These are phyloP conservation scores for Achroia grisella DNA, from an alignment of 1,140 invertebrate genomes.

Conservation along the genomic window DNA sequence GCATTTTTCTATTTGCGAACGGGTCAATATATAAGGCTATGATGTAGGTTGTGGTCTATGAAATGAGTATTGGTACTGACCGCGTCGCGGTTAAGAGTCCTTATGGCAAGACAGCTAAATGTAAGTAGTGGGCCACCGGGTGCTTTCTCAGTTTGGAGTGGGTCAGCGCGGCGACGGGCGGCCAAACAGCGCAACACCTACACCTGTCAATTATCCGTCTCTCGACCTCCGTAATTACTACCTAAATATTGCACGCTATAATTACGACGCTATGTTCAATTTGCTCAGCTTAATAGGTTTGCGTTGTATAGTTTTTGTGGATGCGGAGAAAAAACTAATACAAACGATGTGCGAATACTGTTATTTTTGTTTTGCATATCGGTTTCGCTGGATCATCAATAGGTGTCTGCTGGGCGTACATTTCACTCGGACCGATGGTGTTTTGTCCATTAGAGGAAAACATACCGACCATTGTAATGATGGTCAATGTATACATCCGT, in stretches of 20 bases:
- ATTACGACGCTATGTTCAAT: constrained; percentile 49
- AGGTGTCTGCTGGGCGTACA: constrained; percentile 25
- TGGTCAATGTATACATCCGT: constrained; percentile 44
- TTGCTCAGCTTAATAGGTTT: constrained; percentile 46
- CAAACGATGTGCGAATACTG: constrained; percentile 46
- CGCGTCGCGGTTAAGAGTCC: constrained; percentile 33
- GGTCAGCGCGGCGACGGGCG: constrained; percentile 20
- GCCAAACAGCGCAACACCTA: constrained; percentile 9
- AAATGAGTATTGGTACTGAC: constrained; percentile 26
- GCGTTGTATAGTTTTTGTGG: constrained; percentile 34
- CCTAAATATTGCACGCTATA: constrained; percentile 46
- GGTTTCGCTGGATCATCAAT: constrained; percentile 46
- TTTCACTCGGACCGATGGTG: constrained; percentile 27
- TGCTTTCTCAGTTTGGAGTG: constrained; percentile 1
- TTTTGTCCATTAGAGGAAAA: constrained; percentile 58
- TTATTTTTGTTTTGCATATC: constrained; percentile 60
- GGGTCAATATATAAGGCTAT: constrained; percentile 14
- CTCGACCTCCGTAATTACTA: constrained; percentile 40
- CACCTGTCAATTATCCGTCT: constrained; percentile 35
- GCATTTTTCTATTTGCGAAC: constrained; percentile 46
- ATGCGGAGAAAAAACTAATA: constrained; percentile 33
- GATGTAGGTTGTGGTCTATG: constrained; percentile 48
- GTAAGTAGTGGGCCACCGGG: too few relatives aligned
- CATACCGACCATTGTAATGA: constrained; percentile 57
- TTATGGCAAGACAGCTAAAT: constrained; percentile 13